Evolutionary conservation across 2,888 invertebrate species (phyloP), one percentile per base, ranked within the genome.

Genomic region (Drosophila seclusa): DNA sequence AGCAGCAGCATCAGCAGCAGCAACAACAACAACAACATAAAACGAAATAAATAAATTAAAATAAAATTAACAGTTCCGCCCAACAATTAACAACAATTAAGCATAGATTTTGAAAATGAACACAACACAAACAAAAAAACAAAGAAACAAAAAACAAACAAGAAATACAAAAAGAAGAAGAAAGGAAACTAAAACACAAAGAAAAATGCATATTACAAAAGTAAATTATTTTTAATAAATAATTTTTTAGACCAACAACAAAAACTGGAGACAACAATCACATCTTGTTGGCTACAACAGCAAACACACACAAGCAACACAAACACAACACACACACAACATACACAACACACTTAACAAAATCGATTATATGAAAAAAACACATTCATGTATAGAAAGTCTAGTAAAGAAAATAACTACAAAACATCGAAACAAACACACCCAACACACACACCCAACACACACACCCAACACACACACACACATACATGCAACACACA

Each of bases 31-130:
- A 16, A 24, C 16, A 45, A 45, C 7, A 48, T 66, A 64, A 78
- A 65, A 55, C 6, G 24, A 45, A 21, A 45, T 24, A 16, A 16
- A 45, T 24, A 3, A 45, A 45, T 16, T 16, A 24, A 45, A 7
- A 24, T 45, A 24, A 78, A 73, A 70, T 68, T 59, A 76, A 87
- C 89, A 88, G 84, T 88, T 85, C 85, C 85, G 85, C 85, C 85
- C 85, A 88, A 86, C 78, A 85, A 76, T 70, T 83, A 79, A 88
- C 85, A 88, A 86, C 78, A 85, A 76, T 70, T 83, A 79, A 88
- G 82, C 85, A 86, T 85, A 78, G 85, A 85, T 85, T 88, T 88
- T 79, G 83, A 88, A 86, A 85, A 85, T 86, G 76, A 84, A 73
- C 24, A 45, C 16, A 18, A 7, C 16, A 64, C 52, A 66, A 63